Conservation (phyloP, 2,797 vertebrate genomes). For the Syngnathus acus region DNA sequence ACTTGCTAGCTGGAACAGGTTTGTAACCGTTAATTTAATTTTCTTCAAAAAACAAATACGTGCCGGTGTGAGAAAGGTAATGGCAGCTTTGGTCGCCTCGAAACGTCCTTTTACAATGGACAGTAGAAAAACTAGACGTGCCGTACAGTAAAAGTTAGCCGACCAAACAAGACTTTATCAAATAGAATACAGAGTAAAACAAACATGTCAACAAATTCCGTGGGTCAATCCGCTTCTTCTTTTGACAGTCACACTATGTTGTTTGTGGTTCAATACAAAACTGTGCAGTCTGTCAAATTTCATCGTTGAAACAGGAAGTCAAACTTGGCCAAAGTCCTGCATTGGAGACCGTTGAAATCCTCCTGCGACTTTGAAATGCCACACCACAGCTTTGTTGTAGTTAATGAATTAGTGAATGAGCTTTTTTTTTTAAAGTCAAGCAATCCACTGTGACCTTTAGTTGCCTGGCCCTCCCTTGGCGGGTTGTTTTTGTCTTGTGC, state of each 20-base stretch:
- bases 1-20: conserved; percentile 31
- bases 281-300: not conserved
- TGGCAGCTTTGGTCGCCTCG: not conserved
- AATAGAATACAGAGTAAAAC: too few relatives aligned
- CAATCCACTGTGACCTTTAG: conserved; percentile 38
- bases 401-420: conserved; percentile 40
- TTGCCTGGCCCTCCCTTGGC: conserved; percentile 25
- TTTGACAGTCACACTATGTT: too few relatives aligned
- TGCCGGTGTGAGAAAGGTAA: not conserved
- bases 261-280: too few relatives aligned
- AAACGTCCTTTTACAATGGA: not conserved
- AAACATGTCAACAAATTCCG: too few relatives aligned
- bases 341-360: not conserved
- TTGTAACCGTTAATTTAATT: conserved; percentile 18
- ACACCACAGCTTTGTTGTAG: conserved; percentile 15
- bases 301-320: not conserved
- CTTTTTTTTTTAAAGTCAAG: conserved; percentile 24
- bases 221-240: too few relatives aligned
- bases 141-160: not conserved
- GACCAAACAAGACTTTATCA: too few relatives aligned
- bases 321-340: not conserved
- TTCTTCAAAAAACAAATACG: conserved; percentile 14
- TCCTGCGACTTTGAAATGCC: not conserved
- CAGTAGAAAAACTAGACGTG: not conserved
- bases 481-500: conserved; percentile 53